phyloP scores from a whole-genome alignment of 2,113 vertebrate species.

The Nothoprocta pentlandii region DNA sequence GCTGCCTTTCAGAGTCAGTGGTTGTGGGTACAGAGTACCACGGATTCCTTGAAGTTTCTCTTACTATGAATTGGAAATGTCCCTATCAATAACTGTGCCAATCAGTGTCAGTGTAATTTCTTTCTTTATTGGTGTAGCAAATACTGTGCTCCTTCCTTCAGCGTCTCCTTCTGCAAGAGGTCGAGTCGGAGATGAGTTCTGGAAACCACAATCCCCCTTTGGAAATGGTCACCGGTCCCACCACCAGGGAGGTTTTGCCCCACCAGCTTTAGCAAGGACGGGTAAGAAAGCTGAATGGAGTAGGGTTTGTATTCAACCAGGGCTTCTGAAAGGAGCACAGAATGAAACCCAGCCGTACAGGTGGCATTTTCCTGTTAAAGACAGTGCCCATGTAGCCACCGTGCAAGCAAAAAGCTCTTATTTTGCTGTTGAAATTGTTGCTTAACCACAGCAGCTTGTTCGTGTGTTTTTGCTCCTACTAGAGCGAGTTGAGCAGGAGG shows the following conservation, averaged over 20 bases:
- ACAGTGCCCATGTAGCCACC: neutral
- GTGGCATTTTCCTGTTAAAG: neutral
- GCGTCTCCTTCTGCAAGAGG: neutral
- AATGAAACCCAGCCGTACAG: neutral
- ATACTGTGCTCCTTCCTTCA: neutral
- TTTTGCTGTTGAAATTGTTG: neutral
- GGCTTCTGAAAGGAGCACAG: neutral
- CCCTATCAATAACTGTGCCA: neutral
- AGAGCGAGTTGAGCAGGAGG: slow-evolving; percentile 25
- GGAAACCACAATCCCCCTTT: neutral
- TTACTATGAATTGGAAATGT: neutral
- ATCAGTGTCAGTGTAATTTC: neutral
- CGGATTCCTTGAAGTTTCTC: neutral
- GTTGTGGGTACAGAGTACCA: neutral
- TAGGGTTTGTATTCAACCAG: neutral
- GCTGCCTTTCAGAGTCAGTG: neutral
- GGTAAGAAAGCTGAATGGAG: neutral
- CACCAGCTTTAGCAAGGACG: neutral
- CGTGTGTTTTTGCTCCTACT: neutral
- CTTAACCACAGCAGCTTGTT: slow-evolving; percentile 8
- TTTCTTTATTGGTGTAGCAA: neutral
- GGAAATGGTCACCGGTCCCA: neutral
- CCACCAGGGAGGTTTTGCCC: neutral
- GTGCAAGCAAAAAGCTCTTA: neutral
- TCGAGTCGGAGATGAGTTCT: neutral